Evolutionary conservation across 2,113 vertebrate species (phyloP).

Genomic region (Piaya cayana): DNA sequence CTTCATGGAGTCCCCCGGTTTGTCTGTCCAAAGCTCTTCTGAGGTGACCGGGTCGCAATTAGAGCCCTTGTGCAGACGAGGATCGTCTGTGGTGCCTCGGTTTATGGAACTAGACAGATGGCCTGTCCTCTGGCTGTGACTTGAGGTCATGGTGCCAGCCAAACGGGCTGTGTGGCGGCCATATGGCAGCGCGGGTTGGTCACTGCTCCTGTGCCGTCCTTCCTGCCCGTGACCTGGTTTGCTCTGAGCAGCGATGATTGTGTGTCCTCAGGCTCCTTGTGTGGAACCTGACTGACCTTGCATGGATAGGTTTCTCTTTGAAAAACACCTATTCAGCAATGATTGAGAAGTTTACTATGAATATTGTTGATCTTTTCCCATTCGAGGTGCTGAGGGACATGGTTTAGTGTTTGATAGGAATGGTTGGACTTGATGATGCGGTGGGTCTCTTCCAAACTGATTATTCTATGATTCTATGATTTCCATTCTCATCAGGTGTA

Average conservation of each 20-base stretch:
- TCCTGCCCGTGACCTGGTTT: neutral
- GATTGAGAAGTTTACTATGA: too few relatives aligned
- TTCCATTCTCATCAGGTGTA: neutral
- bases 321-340: rapidly evolving
- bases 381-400: too few relatives aligned
- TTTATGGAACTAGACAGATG: neutral
- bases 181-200: neutral
- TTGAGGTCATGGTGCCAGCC: neutral
- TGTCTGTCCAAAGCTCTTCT: rapidly evolving
- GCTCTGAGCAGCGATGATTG: neutral
- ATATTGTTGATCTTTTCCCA: too few relatives aligned
- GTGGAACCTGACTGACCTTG: neutral
- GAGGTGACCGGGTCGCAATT: rapidly evolving
- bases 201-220: neutral
- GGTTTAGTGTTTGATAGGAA: too few relatives aligned
- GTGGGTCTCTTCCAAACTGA: too few relatives aligned
- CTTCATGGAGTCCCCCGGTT: rapidly evolving
- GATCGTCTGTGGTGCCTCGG: neutral
- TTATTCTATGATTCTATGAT: too few relatives aligned
- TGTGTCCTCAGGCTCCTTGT: neutral
- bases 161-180: neutral
- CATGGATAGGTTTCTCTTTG: neutral
- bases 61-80: rapidly evolving
- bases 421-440: too few relatives aligned
- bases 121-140: neutral